Evolutionary conservation across 2,888 invertebrate genomes (phyloP), one percentile per base, ranked within the genome.

Genomic region (Leucophora obtusa): DNA sequence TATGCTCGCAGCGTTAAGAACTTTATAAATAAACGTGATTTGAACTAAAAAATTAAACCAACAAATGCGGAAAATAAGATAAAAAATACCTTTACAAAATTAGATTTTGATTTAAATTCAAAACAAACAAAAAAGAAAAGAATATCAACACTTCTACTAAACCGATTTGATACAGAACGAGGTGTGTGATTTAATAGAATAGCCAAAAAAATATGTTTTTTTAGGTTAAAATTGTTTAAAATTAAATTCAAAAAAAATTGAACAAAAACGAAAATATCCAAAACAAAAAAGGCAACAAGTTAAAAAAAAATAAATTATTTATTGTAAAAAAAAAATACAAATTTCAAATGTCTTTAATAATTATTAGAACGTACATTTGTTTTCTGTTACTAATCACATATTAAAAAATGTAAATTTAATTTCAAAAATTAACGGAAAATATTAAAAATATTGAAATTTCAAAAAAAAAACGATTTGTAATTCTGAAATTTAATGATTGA

Each of bases 1-100:
- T 50, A 58, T 60, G 60, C 51, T 77, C 60, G 70, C 77, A 59
- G 70, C 47, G 81, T 81, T 62, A 47, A 81, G 77, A 77, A 81
- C 81, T 50, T 62, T 38, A 59, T 21, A 18, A 8, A 15, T 35
- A 21, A 71, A 63, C 58, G 75, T 68, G 75, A 21, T 68, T 53
- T 71, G 56, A 50, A 60, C 63, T 38, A 76, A 28, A 7, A 28
- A 68, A 1, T 15, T 2, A 59, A 53, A 54, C 17, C 15, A 17
- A 62, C 56, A 63, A 69, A 73, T 71, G 80, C 58, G 58, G 53
- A 68, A 72, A 69, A 68, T 76, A 51, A 18, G 17, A 68, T 53
- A 72, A 76, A 62, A 73, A 50, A 43, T 65, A 24, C 51, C 38
- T 63, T 76, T 54, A 71, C 33, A 73, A 71, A 65, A 65, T 43